Base-by-base conservation (phyloP, 2,888 invertebrate species). In the Pheosia gnoma region DNA sequence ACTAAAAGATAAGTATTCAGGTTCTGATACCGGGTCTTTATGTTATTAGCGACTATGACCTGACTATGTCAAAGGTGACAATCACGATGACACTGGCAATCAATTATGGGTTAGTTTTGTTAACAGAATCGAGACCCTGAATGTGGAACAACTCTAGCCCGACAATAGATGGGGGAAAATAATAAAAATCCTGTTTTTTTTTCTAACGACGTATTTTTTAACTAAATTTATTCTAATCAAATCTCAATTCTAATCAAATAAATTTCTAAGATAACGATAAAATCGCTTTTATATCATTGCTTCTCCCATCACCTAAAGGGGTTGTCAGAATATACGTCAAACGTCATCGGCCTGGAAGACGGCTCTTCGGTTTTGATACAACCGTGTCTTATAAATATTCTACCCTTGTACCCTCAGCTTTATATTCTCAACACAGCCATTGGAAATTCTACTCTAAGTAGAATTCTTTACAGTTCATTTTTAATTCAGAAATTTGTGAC, bases 271-370 rank as follows among this genome's bases (percentile, higher is more conserved):
- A n/a, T n/a, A 9, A 47, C n/a, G n/a, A 4, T 6, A 3, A 57
- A 59, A n/a, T 10, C 68, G 65, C 71, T 64, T 1, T 11, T 0
- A 25, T 58, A 57, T 54, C 43, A 3, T 58, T n/a, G 13, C 61
- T 82, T 80, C 61, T 37, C 72, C 83, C 82, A 64, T 13, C 57
- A 38, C 52, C 58, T 83, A 75, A 75, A 74, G 76, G 75, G 75
- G 72, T 74, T 75, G 93, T 92, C 93, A 90, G 92, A 89, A 86
- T 86, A 25, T 85, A 88, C 92, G 89, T 93, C 93, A 93, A 93
- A 93, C 93, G 91, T 93, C 93, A 93, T 92, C 91, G 91, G 88
- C 78, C 80, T 88, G 87, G 87, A 90, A 93, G 91, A 93, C 89
- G 76, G 91, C 87, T 85, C 88, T 88, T 89, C 88, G 91, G 90